Base-by-base conservation (phyloP, 2,797 vertebrate genomes). In the Linurgus olivaceus region DNA sequence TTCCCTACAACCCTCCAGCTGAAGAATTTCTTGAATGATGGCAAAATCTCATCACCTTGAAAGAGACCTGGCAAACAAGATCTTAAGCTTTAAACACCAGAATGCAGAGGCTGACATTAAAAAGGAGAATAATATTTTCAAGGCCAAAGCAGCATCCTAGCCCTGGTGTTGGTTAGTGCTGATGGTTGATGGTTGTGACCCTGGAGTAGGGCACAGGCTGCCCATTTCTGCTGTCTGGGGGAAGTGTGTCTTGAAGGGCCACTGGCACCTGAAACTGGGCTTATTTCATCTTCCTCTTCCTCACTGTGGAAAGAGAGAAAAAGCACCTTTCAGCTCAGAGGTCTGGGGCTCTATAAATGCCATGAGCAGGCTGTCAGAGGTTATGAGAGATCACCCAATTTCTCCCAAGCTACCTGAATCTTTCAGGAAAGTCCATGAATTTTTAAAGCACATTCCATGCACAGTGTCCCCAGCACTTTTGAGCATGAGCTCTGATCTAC, bases 231-330 rank as follows among this genome's bases (percentile, higher is more conserved):
- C 26, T n/a, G n/a, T 10, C 48, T 58, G 33, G 6, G 18, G 31
- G 21, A 33, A 74, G 11, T 0, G 4, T 57, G 50, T 26, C 45
- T 47, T 14, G 1, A 35, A 54, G 31, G 44, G 17, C 17, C 1
- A 5, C 17, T 29, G 65, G 40, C 33, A 33, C 10, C n/a, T 0
- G 0, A 33, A 2, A 3, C 37, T 1, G 12, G 58, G 21, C n/a
- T 50, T 38, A 1, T 17, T 48, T 50, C 63, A 6, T 35, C 33
- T 65, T 51, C 47, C 37, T 70, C 31, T 50, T 61, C 67, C 40
- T 59, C 1, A 1, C 35, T 1, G 0, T 25, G 33, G 28, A 35
- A 35, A 0, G 7, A 48, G 54, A 61, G 25, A 45, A 16, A 48
- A 47, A 47, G 15, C 0, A 3, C 38, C n/a, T 88, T 71, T 45